Base-by-base conservation (phyloP, 2,888 invertebrate species). In the Limnephilus rhombicus region DNA sequence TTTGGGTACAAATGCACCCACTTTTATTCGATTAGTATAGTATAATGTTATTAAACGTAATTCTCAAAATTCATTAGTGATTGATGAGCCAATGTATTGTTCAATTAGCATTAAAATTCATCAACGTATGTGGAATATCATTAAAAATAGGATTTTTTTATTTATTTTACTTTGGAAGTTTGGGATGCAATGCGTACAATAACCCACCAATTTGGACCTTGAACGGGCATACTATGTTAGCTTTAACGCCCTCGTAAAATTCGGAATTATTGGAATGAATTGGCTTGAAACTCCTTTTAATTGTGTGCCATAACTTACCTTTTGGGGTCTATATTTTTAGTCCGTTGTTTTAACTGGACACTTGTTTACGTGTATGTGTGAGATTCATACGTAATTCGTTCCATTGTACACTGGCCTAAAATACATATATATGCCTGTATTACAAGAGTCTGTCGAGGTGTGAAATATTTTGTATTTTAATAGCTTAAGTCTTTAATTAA, bases 201-300 rank as follows among this genome's bases (percentile, higher is more conserved):
- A 68, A 68, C 24, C 68, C 68, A 24, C 68, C 68, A 68, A 68
- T 68, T 68, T 24, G 9, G 68, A 24, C 68, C 68, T 68, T n/a
- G 24, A 68, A 68, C 3, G 68, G 68, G 68, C 68, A 2, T n/a
- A 68, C 68, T 68, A n/a, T n/a, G 68, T 68, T 68, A 68, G 24
- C 68, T 68, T 68, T 68, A 68, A 68, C 68, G 68, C 68, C 68
- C 68, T 68, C 68, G 68, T 68, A 68, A 68, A 68, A 68, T 68
- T 68, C 24, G n/a, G 24, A 9, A 68, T 68, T 68, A 24, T 68
- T 68, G 68, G 68, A 68, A 68, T 68, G 68, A 68, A 68, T 68
- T 68, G 68, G 24, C 68, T 68, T 68, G 24, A 68, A 68, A 68
- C 68, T 68, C 68, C 24, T 68, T 68, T 68, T 68, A 68, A 68